Evolutionary conservation across 2,888 invertebrate species (phyloP).

Genomic region (Drosophila meridiana): DNA sequence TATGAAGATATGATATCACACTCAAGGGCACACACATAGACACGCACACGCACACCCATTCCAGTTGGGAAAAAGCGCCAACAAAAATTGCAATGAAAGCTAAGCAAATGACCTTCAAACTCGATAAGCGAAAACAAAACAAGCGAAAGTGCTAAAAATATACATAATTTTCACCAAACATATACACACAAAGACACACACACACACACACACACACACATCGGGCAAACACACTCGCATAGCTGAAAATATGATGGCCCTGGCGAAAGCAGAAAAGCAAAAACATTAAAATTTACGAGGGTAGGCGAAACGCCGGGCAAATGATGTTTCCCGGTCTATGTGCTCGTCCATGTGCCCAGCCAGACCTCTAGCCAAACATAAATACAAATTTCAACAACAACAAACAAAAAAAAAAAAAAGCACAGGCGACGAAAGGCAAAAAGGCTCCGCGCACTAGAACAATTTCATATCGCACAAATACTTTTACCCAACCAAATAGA

Average conservation of each 20-base stretch:
- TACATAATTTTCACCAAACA: slow-evolving; percentile 73
- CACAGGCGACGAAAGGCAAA: slow-evolving; percentile 69
- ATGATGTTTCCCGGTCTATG: slow-evolving; percentile 65
- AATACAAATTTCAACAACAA: slow-evolving; percentile 78
- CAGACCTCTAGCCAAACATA: slow-evolving; percentile 61
- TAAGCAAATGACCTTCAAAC: slow-evolving; percentile 79
- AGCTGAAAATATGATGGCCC: slow-evolving; percentile 72
- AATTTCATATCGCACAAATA: slow-evolving; percentile 66
- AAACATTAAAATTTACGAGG: slow-evolving; percentile 75
- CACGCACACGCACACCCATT: slow-evolving; percentile 8
- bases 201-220: slow-evolving; percentile 3
- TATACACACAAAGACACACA: slow-evolving; percentile 19
- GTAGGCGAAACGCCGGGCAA: slow-evolving; percentile 60
- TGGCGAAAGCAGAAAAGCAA: slow-evolving; percentile 59
- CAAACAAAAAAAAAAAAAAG: slow-evolving; percentile 26
- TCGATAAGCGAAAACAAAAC: slow-evolving; percentile 80
- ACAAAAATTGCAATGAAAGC: slow-evolving; percentile 64
- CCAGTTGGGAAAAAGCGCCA: slow-evolving; percentile 3
- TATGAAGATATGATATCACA: slow-evolving; percentile 67
- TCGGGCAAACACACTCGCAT: slow-evolving; percentile 18
- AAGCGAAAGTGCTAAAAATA: slow-evolving; percentile 81
- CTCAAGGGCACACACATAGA: slow-evolving; percentile 32
- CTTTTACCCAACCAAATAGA: slow-evolving; percentile 53
- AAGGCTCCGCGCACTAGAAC: slow-evolving; percentile 53
- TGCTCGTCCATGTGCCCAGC: slow-evolving; percentile 32